phyloP scores from a whole-genome alignment of 1,140 invertebrate species.

The Diabrotica virgifera region DNA sequence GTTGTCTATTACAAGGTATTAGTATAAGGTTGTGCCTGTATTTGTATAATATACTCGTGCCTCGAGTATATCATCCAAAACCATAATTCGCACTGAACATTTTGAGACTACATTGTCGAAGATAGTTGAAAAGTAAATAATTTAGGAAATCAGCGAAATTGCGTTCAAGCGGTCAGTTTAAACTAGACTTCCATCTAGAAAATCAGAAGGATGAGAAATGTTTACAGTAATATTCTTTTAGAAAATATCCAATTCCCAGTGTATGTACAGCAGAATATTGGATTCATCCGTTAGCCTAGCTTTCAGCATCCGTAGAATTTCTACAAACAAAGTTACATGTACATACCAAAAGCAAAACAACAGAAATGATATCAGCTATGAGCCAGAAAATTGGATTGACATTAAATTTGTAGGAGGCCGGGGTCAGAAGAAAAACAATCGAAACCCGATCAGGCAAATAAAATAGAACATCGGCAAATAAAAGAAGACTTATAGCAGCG shows the following conservation, averaged over 20 bases:
- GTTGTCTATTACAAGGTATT: too few species aligned
- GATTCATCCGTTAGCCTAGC: not conserved
- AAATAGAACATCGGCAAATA: conserved; percentile 1
- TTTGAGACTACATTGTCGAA: too few species aligned
- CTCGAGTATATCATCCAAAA: too few species aligned
- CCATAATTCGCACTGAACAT: too few species aligned
- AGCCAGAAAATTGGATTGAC: conserved; percentile 2
- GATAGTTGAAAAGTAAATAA: too few species aligned
- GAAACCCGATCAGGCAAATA: not conserved
- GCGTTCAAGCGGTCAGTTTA: too few species aligned
- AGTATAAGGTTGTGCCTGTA: too few species aligned
- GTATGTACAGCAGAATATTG: not conserved
- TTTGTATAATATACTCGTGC: too few species aligned
- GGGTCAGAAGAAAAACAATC: not conserved
- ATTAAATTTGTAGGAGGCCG: conserved; percentile 2
- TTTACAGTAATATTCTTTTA: not conserved
- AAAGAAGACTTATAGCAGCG: not conserved
- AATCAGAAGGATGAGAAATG: not conserved
- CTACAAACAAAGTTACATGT: not conserved
- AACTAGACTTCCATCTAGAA: not conserved
- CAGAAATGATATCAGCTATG: conserved; percentile 2
- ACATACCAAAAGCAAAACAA: not conserved
- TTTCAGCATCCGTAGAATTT: not conserved
- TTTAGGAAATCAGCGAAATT: too few species aligned
- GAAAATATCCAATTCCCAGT: not conserved